These are phyloP conservation scores for Lepetodrilus schrolli DNA, from an alignment of 2,888 invertebrate species.

Conservation along the genomic window DNA sequence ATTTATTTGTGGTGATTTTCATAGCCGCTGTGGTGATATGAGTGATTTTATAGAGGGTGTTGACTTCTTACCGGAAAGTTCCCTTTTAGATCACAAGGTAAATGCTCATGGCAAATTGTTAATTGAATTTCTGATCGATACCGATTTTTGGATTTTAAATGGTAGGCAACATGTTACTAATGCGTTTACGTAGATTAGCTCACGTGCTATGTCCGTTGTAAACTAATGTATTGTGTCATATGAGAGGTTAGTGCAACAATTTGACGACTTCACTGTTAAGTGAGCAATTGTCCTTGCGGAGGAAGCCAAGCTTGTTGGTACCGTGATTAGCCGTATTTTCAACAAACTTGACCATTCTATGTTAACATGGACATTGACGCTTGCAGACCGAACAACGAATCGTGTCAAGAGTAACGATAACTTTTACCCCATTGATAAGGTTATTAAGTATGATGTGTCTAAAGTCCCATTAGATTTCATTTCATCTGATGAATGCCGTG, in stretches of 20 bases:
- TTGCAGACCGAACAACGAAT: background rate
- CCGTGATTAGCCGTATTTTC: too few relatives aligned
- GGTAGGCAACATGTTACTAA: background rate
- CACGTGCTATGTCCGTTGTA: background rate
- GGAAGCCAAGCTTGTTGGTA: background rate
- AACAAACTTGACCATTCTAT: background rate
- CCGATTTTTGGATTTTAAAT: slow-evolving; percentile 11
- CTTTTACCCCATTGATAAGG: too few relatives aligned
- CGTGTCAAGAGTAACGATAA: too few relatives aligned
- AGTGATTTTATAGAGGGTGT: background rate
- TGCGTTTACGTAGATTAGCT: background rate
- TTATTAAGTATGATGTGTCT: too few relatives aligned
- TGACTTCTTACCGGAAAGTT: background rate
- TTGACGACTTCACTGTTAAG: background rate
- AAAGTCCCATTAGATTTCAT: too few relatives aligned
- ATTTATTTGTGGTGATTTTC: slow-evolving; percentile 18
- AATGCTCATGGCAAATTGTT: background rate
- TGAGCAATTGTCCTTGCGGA: background rate
- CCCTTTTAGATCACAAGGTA: background rate
- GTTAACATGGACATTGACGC: background rate
- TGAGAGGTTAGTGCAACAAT: background rate
- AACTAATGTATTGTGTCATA: background rate
- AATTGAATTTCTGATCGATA: background rate
- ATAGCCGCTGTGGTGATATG: slow-evolving; percentile 1
- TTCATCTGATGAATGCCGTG: too few relatives aligned